Evolutionary conservation across 2,888 invertebrate species (phyloP).

Genomic region (Catonia carolina): DNA sequence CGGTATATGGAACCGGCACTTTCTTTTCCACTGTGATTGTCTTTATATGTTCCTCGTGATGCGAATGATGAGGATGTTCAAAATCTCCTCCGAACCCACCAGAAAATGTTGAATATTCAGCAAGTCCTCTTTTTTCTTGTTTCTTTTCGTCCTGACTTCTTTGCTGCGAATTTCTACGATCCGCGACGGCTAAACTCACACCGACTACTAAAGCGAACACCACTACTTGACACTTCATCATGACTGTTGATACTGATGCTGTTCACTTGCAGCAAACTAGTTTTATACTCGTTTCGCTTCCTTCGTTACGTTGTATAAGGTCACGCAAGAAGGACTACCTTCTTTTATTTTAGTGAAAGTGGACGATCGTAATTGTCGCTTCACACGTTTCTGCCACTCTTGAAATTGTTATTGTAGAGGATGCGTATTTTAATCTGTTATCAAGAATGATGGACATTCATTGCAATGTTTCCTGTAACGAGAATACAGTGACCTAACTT

Average conservation of each 20-base stretch:
- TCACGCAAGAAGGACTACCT: background rate
- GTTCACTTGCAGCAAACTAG: background rate
- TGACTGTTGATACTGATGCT: background rate
- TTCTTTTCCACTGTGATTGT: conserved; percentile 44
- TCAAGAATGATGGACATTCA: no score
- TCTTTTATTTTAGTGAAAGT: no score
- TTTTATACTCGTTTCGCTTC: conserved; percentile 13
- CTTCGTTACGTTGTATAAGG: background rate
- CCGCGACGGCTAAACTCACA: background rate
- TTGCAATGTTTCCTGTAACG: no score
- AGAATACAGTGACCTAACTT: no score
- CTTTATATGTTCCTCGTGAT: conserved; percentile 32
- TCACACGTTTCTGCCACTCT: no score
- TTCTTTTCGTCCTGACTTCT: conserved; percentile 28
- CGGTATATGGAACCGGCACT: conserved; percentile 47
- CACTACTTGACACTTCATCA: background rate
- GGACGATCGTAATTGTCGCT: no score
- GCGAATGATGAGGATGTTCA: conserved; percentile 26
- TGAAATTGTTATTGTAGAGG: no score
- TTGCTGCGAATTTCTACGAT: background rate
- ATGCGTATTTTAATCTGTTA: no score
- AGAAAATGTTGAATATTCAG: conserved; percentile 30
- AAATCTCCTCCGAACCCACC: conserved; percentile 31
- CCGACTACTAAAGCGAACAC: background rate
- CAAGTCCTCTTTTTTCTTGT: conserved; percentile 46